phyloP scores from a whole-genome alignment of 2,113 vertebrate genomes.

The Campylorhamphus procurvoides region DNA sequence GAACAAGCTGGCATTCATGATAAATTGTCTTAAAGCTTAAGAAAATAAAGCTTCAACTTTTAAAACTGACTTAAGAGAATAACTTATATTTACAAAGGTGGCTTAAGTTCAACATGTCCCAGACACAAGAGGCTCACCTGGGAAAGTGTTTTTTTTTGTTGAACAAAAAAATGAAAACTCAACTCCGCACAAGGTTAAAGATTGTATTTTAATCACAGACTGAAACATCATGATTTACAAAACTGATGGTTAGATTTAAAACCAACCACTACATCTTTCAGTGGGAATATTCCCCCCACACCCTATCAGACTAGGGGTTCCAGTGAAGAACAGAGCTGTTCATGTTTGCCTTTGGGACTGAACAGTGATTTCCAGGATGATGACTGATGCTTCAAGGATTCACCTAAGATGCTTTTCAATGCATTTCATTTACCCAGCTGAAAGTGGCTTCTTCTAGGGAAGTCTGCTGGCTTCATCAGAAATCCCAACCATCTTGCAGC shows the following conservation, averaged over 20 bases:
- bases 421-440: constrained; percentile 30
- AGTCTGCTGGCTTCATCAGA: not conserved
- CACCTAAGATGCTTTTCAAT: constrained; percentile 39
- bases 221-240: constrained; percentile 74
- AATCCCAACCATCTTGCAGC: constrained; percentile 81
- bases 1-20: not conserved
- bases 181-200: constrained; percentile 63
- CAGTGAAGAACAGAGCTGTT: constrained; percentile 53
- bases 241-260: constrained; percentile 74
- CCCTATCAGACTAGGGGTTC: constrained; percentile 49
- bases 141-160: not conserved
- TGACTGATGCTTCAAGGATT: constrained; percentile 50
- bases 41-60: not conserved
- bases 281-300: constrained; percentile 52
- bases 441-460: constrained; percentile 26
- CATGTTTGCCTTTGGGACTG: constrained; percentile 56
- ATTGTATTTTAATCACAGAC: constrained; percentile 70
- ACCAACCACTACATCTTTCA: constrained; percentile 64
- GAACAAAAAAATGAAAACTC: constrained; percentile 47
- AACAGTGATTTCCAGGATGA: constrained; percentile 62
- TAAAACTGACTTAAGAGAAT: not conserved
- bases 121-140: not conserved
- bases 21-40: not conserved
- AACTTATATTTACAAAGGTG: not conserved
- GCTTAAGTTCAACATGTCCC: not conserved